These are phyloP conservation scores for Drosophila nikananu DNA, from an alignment of 1,140 invertebrate species.

Conservation along the genomic window DNA sequence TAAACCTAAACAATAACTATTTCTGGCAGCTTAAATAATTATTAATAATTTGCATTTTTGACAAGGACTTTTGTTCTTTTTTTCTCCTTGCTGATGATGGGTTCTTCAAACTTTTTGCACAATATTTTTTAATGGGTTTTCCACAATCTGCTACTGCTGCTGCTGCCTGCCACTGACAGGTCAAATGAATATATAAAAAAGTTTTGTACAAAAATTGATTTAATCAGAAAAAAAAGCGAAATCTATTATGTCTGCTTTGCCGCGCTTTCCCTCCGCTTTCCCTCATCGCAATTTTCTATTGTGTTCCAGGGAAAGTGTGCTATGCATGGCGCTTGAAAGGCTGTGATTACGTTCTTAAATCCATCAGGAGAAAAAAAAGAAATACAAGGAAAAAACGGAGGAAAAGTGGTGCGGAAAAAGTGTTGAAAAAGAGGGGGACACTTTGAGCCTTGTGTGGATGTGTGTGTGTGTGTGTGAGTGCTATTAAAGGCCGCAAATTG, in stretches of 20 bases:
- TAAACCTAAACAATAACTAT: neutral
- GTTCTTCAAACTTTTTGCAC: constrained; percentile 42
- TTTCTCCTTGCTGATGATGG: constrained; percentile 9
- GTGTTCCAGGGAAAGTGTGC: constrained; percentile 27
- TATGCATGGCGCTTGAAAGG: constrained; percentile 38
- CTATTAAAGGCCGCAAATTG: constrained; percentile 53
- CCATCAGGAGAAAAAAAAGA: constrained; percentile 14
- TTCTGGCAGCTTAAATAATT: constrained; percentile 24
- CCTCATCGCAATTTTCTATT: constrained; percentile 19
- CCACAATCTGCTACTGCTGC: neutral
- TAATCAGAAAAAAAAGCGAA: constrained; percentile 18
- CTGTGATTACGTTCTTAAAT: constrained; percentile 51
- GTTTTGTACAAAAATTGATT: constrained; percentile 38
- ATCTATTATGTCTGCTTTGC: constrained; percentile 42
- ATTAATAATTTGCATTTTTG: constrained; percentile 45
- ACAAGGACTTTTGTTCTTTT: neutral
- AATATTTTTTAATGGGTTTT: constrained; percentile 49
- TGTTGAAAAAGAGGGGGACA: constrained; percentile 19
- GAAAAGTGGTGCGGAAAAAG: constrained; percentile 7
- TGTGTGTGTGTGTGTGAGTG: constrained; percentile 18
- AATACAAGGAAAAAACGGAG: neutral
- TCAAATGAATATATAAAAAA: constrained; percentile 34
- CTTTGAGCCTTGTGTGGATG: constrained; percentile 18
- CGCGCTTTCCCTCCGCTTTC: neutral
- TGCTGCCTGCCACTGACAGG: constrained; percentile 46